phyloP scores from a whole-genome alignment of 2,113 vertebrate genomes.

The Leuciscus idus region DNA sequence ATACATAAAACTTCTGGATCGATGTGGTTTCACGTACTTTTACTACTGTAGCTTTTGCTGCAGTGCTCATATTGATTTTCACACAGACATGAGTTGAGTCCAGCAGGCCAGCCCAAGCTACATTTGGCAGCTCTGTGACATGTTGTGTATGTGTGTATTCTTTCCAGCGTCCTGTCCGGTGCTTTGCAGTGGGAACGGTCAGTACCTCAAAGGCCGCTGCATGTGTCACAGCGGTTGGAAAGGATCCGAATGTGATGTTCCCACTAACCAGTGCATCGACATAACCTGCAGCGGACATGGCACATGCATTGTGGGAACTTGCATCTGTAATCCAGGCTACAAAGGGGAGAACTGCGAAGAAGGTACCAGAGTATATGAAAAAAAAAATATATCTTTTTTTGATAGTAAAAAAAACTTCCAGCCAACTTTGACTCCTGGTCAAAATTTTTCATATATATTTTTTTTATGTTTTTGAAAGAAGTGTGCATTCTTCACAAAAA shows the following conservation, averaged over 20 bases:
- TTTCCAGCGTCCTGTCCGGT: constrained; percentile 91
- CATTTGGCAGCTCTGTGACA: constrained; percentile 59
- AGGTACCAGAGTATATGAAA: constrained; percentile 76
- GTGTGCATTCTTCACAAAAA: not conserved
- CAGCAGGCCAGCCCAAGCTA: constrained; percentile 8
- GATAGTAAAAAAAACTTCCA: not conserved
- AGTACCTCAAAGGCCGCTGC: constrained; percentile 96
- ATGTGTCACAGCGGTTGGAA: constrained; percentile 99
- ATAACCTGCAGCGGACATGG: constrained; percentile 91
- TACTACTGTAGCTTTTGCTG: constrained; percentile 2
- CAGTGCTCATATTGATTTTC: constrained; percentile 2
- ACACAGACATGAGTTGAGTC: constrained; percentile 10
- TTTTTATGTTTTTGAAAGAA: constrained; percentile 5
- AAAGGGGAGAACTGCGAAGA: constrained; percentile 98
- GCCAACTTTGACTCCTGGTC: not conserved
- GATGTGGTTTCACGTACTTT: not conserved
- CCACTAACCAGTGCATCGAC: constrained; percentile 95
- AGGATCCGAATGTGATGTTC: constrained; percentile 92
- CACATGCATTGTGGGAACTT: constrained; percentile 95
- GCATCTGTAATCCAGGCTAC: constrained; percentile 96
- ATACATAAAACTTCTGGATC: not conserved
- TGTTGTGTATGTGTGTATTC: constrained; percentile 55
- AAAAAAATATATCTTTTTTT: too few species aligned
- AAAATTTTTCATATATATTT: not conserved
- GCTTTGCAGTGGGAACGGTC: constrained; percentile 96